Evolutionary conservation across 2,113 vertebrate genomes (phyloP), one percentile per base, ranked within the genome.

Genomic region (Oceanodroma tethys): DNA sequence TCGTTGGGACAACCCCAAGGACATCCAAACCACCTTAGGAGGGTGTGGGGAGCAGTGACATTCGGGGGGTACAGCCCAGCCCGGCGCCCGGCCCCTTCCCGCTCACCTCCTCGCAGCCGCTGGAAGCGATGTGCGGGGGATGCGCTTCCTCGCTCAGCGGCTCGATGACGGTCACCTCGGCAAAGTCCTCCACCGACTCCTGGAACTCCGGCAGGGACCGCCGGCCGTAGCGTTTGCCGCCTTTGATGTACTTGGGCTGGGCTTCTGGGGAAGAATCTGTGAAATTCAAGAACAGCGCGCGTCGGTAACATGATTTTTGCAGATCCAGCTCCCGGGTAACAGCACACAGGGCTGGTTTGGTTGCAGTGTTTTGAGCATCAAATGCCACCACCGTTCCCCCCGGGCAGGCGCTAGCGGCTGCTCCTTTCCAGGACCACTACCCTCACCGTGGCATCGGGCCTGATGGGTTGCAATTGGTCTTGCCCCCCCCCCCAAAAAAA

Each of bases 181-280:
- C 95, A 40, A 98, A 97, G 82, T 98, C 99, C 15, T 98, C 96
- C 96, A 96, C 88, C 0, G 98, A 87, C 81, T 98, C 98, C 36
- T 93, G 97, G 87, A 99, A 98, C 92, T 99, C 99, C 0, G 99
- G 99, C 42, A 98, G 98, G 38, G 99, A 99, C 3, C 99, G 98
- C 16, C 99, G 99, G 62, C 99, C 99, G 0, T 99, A 99, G 32
- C 99, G 99, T 81, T 99, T 99, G 42, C 99, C 98, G 0, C 99
- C 99, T 90, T 98, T 99, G 92, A 99, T 98, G 72, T 99, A 99
- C 97, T 99, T 99, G 82, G 99, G 99, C 63, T 99, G 98, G 6
- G 99, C 99, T 95, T 99, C 99, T 0, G 98, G 98, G 34, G 98
- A 99, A 32, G 96, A 99, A 98, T 98, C 97, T 97, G 83, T 34